Evolutionary conservation across 1,140 invertebrate genomes (phyloP).

Genomic region (Cydia amplana): DNA sequence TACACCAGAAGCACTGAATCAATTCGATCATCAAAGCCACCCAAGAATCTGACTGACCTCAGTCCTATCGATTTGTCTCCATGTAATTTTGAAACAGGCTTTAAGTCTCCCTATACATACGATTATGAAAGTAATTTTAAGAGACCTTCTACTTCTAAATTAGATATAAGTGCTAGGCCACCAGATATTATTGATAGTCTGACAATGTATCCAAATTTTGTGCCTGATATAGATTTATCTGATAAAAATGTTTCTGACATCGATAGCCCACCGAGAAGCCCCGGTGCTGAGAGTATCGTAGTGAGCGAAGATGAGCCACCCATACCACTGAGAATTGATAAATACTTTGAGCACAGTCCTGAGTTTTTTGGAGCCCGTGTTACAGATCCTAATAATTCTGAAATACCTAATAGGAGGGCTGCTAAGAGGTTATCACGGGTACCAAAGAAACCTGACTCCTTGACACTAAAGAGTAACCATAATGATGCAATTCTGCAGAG

Average conservation of each 20-base stretch:
- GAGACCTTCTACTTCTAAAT: constrained; percentile 44
- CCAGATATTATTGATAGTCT: constrained; percentile 74
- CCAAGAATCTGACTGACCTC: constrained; percentile 56
- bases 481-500: constrained; percentile 57
- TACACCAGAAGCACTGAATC: constrained; percentile 42
- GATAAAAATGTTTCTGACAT: constrained; percentile 68
- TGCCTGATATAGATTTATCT: constrained; percentile 74
- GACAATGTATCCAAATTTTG: constrained; percentile 73
- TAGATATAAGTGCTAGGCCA: constrained; percentile 48
- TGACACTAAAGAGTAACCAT: constrained; percentile 63
- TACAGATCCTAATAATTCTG: constrained; percentile 66
- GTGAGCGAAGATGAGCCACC: constrained; percentile 78
- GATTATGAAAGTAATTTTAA: constrained; percentile 56
- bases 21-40: constrained; percentile 47
- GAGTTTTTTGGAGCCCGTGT: constrained; percentile 78
- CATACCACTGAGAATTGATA: constrained; percentile 77
- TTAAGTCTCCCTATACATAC: constrained; percentile 45
- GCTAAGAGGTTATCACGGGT: constrained; percentile 63
- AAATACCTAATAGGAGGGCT: constrained; percentile 67
- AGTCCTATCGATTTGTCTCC: constrained; percentile 65
- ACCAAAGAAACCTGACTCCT: constrained; percentile 71
- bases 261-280: constrained; percentile 70
- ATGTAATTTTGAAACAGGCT: constrained; percentile 42
- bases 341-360: constrained; percentile 80
- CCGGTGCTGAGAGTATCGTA: constrained; percentile 70